These are phyloP conservation scores for Phrynosoma blainvillii DNA, from an alignment of 2,113 vertebrate genomes.

Conservation along the genomic window DNA sequence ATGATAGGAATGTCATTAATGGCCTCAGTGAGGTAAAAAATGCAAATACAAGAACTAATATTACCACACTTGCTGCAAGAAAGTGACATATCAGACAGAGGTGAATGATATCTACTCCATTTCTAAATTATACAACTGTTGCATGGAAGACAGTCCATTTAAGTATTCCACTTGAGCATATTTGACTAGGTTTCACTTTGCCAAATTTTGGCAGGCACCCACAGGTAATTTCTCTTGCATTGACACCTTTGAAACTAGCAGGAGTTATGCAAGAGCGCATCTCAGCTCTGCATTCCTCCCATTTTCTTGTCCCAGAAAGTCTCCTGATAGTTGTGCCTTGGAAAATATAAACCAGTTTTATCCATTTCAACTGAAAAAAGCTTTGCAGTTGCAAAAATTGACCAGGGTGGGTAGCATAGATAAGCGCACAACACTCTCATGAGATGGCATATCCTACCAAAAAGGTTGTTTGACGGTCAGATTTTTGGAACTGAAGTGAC, in stretches of 20 bases:
- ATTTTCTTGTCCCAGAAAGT: not conserved
- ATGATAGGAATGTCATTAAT: constrained; percentile 72
- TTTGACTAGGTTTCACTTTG: constrained; percentile 60
- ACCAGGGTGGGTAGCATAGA: not conserved
- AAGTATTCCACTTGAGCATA: constrained; percentile 37
- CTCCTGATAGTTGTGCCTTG: not conserved
- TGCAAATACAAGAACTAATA: constrained; percentile 67
- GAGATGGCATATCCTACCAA: not conserved
- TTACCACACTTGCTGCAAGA: constrained; percentile 73
- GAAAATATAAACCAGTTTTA: not conserved
- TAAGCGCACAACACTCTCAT: constrained; percentile 5
- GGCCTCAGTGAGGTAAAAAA: constrained; percentile 75
- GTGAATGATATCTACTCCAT: constrained; percentile 49
- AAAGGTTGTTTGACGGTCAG: not conserved
- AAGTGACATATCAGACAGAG: constrained; percentile 62
- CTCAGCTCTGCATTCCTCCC: not conserved
- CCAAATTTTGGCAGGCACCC: constrained; percentile 46
- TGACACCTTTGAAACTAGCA: not conserved
- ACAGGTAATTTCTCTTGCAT: constrained; percentile 53
- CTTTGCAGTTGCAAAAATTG: not conserved
- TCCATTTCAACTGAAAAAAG: not conserved
- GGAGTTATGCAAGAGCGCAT: not conserved
- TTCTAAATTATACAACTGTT: constrained; percentile 36
- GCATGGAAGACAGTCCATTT: constrained; percentile 42
- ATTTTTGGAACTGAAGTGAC: not conserved